phyloP scores from a whole-genome alignment of 2,888 invertebrate species.

The Drosophila paramelanica region DNA sequence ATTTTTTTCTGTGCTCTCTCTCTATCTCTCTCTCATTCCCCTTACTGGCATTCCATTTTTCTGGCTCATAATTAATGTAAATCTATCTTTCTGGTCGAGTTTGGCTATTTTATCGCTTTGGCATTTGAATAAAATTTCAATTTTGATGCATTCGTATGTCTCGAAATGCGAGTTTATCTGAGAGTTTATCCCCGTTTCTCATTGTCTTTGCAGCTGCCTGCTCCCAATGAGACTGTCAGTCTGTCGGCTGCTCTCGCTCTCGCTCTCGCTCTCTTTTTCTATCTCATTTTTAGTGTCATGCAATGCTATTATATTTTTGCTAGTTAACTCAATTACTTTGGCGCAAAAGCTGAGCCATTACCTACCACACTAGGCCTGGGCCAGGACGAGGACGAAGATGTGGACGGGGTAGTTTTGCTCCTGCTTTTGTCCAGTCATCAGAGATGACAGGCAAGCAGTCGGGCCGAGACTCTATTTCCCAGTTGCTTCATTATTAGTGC shows the following conservation, averaged over 20 bases:
- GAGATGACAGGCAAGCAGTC: slow-evolving; percentile 34
- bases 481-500: slow-evolving; percentile 68
- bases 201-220: slow-evolving; percentile 26
- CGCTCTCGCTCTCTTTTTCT: background rate
- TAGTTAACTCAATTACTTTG: slow-evolving; percentile 69
- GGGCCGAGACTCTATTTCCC: slow-evolving; percentile 49
- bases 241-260: slow-evolving; percentile 1
- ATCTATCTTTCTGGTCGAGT: slow-evolving; percentile 49
- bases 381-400: background rate
- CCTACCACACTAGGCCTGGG: slow-evolving; percentile 34
- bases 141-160: slow-evolving; percentile 58
- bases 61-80: slow-evolving; percentile 72
- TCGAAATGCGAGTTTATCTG: slow-evolving; percentile 18
- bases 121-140: slow-evolving; percentile 75
- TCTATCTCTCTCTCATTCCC: background rate
- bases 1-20: slow-evolving; percentile 1
- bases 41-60: background rate
- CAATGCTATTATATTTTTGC: slow-evolving; percentile 55
- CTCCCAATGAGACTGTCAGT: slow-evolving; percentile 3
- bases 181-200: slow-evolving; percentile 46
- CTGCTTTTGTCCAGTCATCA: slow-evolving; percentile 46
- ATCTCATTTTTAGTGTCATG: slow-evolving; percentile 14
- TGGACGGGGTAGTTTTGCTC: slow-evolving; percentile 2
- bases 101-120: slow-evolving; percentile 41
- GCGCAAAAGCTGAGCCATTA: slow-evolving; percentile 52